A percentile compares a stretch with the other conserved stretches of the same genome.
Conservation (phyloP, 1,140 invertebrate genomes). For the Pseudomyrmex pallidus region DNA sequence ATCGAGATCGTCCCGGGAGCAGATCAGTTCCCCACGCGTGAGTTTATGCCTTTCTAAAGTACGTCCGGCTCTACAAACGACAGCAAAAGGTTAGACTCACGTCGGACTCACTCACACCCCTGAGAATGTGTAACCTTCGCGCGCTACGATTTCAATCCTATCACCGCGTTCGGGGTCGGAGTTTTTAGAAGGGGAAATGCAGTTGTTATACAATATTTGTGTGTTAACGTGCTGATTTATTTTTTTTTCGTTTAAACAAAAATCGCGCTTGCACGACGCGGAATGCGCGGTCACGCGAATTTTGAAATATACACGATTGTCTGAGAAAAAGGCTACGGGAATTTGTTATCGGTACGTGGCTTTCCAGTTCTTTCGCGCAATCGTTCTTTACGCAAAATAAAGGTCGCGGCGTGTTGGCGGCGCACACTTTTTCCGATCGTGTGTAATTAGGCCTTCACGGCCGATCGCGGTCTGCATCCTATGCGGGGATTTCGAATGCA, state of each 20-base stretch:
- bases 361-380: conserved; percentile 37
- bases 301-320: conserved; percentile 12
- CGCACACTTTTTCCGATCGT: conserved; percentile 1
- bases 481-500: conserved; percentile 36
- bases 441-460: conserved; percentile 37
- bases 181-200: neutral
- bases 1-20: conserved; percentile 32
- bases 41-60: conserved; percentile 67
- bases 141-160: conserved; percentile 34
- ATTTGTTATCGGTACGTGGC: neutral
- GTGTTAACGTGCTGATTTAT: neutral
- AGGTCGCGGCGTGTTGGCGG: conserved; percentile 29
- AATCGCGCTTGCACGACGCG: neutral
- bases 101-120: conserved; percentile 51
- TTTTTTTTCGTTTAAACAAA: neutral
- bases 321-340: neutral
- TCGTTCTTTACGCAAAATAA: conserved; percentile 28
- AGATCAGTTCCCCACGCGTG: conserved; percentile 4
- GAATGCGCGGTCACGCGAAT: neutral
- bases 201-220: too few relatives aligned
- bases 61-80: conserved; percentile 32
- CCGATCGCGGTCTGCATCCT: conserved; percentile 25
- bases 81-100: conserved; percentile 68
- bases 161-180: conserved; percentile 2
- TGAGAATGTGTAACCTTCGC: conserved; percentile 67